Evolutionary conservation across 2,888 invertebrate species (phyloP).

Genomic region (Dasypolia templi): DNA sequence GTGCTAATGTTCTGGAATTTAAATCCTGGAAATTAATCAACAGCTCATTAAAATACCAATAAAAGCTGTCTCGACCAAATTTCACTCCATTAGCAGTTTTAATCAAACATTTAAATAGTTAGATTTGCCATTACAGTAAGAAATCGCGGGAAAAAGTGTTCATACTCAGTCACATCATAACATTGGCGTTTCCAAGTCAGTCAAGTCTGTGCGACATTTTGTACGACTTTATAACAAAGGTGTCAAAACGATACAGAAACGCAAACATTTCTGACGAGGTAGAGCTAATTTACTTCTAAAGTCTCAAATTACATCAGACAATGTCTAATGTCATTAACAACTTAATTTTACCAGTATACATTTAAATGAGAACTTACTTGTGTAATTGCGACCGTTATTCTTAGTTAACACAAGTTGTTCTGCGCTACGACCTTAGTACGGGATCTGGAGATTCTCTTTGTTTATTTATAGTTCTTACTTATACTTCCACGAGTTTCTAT

Average conservation of each 20-base stretch:
- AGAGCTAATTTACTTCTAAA: constrained; percentile 34
- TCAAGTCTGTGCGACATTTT: neutral
- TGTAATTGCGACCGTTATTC: constrained; percentile 49
- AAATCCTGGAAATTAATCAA: constrained; percentile 12
- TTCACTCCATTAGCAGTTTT: constrained; percentile 9
- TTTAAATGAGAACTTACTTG: constrained; percentile 42
- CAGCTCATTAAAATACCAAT: neutral
- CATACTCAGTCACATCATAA: neutral
- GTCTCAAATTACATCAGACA: constrained; percentile 38
- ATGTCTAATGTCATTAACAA: constrained; percentile 26
- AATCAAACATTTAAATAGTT: constrained; percentile 11
- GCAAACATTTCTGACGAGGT: neutral
- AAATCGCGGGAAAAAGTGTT: neutral
- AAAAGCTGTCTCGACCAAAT: constrained; percentile 2
- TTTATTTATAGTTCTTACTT: constrained; percentile 22
- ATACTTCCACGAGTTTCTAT: constrained; percentile 15
- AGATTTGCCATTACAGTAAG: neutral
- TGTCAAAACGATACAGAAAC: neutral
- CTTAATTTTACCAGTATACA: constrained; percentile 32
- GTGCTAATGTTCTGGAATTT: neutral
- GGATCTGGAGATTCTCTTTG: constrained; percentile 18
- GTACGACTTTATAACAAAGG: neutral
- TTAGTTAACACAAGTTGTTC: constrained; percentile 37
- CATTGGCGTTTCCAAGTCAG: neutral
- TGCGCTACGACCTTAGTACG: constrained; percentile 2